A percentile compares a stretch with the other conserved stretches of the same genome.
phyloP scores from a whole-genome alignment of 2,113 vertebrate species.

The Cynocephalus volans region DNA sequence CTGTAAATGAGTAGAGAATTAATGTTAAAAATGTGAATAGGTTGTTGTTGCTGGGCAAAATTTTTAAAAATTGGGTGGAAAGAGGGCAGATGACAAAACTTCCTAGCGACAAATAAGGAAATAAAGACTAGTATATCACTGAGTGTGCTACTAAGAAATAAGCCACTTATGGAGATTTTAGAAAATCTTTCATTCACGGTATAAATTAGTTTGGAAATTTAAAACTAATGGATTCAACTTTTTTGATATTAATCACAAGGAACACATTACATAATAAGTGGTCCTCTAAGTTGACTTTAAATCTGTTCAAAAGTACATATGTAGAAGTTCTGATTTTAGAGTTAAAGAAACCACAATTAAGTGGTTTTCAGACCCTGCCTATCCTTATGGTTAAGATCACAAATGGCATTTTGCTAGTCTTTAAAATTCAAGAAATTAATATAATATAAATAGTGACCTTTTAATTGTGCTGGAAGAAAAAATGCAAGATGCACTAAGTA shows the following conservation, averaged over 20 bases:
- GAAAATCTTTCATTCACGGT: constrained; percentile 35
- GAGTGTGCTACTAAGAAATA: background rate
- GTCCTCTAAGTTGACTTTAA: constrained; percentile 49
- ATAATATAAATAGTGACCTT: background rate
- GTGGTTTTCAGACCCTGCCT: constrained; percentile 35
- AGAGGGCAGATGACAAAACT: background rate
- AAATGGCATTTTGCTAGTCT: constrained; percentile 27
- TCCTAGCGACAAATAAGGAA: constrained; percentile 1
- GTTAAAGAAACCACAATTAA: background rate
- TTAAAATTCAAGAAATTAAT: constrained; percentile 44
- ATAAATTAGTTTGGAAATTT: constrained; percentile 54
- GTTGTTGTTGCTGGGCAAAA: background rate
- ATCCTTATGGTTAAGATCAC: constrained; percentile 32
- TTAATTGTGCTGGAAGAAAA: background rate
- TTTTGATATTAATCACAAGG: constrained; percentile 42
- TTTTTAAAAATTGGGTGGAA: background rate
- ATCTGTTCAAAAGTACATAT: constrained; percentile 38
- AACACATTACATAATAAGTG: constrained; percentile 23
- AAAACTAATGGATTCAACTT: constrained; percentile 45
- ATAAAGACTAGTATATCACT: background rate
- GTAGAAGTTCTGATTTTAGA: constrained; percentile 25
- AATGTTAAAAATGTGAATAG: constrained; percentile 40
- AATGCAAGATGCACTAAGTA: constrained; percentile 1
- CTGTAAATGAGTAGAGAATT: constrained; percentile 38
- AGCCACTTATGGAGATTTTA: constrained; percentile 19